phyloP scores from a whole-genome alignment of 2,113 vertebrate genomes.

The Campylomormyrus tamandua region DNA sequence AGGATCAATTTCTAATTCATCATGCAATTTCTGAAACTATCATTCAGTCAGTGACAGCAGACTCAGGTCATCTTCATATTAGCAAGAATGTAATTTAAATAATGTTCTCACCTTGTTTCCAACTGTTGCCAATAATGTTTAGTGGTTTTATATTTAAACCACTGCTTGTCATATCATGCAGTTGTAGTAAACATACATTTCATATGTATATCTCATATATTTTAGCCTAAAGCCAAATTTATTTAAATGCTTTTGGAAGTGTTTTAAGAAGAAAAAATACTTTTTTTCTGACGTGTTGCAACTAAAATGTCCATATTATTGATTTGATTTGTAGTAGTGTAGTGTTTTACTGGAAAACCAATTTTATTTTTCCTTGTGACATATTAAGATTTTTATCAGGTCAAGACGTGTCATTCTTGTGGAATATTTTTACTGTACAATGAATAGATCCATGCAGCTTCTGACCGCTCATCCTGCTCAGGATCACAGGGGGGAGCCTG shows the following conservation, averaged over 20 bases:
- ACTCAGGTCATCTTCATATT: background rate
- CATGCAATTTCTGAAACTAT: background rate
- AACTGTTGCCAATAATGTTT: background rate
- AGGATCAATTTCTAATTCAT: background rate
- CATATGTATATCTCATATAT: background rate
- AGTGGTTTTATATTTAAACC: background rate
- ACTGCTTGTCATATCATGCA: background rate
- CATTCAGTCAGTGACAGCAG: background rate
- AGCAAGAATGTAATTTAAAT: background rate
- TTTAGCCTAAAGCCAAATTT: background rate
- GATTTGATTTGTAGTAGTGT: background rate
- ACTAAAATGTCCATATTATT: background rate
- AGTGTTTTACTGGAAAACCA: background rate
- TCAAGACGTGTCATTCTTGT: background rate
- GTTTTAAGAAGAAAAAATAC: background rate
- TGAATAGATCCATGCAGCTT: background rate
- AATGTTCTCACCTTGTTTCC: background rate
- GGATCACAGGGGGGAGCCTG: background rate
- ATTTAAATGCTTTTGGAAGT: background rate
- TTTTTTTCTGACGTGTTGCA: background rate
- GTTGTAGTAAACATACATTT: background rate
- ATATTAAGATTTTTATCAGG: background rate
- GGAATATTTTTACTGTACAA: background rate
- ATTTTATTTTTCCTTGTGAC: background rate
- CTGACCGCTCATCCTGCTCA: background rate